Evolutionary conservation across 1,140 invertebrate genomes (phyloP).

Genomic region (Atta texana): DNA sequence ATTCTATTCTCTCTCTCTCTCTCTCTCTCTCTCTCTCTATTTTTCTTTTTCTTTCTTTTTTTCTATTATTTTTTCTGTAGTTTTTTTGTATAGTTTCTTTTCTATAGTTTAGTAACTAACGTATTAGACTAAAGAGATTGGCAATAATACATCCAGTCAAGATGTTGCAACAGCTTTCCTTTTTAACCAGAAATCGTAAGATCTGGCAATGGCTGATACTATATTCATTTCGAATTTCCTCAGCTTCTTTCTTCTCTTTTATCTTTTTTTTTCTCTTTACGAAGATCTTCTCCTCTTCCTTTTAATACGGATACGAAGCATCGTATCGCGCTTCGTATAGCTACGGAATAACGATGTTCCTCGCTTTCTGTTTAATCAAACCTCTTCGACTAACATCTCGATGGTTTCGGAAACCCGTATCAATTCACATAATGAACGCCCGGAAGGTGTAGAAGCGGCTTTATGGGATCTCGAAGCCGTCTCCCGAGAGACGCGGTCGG

Average conservation of each 20-base stretch:
- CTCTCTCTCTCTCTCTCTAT: no score
- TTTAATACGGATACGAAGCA: background rate
- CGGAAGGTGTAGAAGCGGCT: slow-evolving; percentile 58
- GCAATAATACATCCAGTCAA: slow-evolving; percentile 12
- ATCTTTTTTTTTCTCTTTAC: background rate
- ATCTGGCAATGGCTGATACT: background rate
- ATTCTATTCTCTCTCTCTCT: slow-evolving; percentile 38
- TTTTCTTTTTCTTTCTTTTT: background rate
- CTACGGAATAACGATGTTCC: background rate
- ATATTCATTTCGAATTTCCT: background rate
- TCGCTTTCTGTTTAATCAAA: slow-evolving; percentile 67
- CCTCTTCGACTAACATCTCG: slow-evolving; percentile 30
- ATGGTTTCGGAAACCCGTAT: slow-evolving; percentile 59
- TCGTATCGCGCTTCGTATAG: background rate
- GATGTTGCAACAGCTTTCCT: slow-evolving; percentile 57
- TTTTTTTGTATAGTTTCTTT: no score
- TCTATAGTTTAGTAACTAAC: no score
- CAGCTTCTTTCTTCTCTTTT: background rate
- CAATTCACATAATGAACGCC: slow-evolving; percentile 71
- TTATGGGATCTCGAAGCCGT: slow-evolving; percentile 61
- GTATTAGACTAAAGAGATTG: background rate
- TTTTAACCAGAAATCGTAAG: slow-evolving; percentile 55
- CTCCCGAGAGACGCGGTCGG: slow-evolving; percentile 56
- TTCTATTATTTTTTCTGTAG: slow-evolving; percentile 51
- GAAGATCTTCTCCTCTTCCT: background rate